Base-by-base conservation (phyloP, 2,888 invertebrate species). In the Hetaerina titia region DNA sequence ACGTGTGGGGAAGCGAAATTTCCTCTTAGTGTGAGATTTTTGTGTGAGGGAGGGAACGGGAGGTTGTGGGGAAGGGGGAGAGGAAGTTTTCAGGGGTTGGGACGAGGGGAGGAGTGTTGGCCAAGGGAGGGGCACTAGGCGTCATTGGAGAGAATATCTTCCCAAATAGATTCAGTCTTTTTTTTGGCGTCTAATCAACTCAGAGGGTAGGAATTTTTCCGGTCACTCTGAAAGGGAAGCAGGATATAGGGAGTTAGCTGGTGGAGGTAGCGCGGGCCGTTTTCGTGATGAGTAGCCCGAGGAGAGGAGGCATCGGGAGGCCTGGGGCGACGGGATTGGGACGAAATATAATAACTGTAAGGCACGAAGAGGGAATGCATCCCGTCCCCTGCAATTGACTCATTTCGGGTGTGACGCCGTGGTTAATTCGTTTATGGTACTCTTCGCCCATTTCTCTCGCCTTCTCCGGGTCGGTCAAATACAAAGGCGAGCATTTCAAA, bases 1-100 rank as follows among this genome's bases (percentile, higher is more conserved):
- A 92, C 63, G 92, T 69, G 92, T 92, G 31, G 92, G 64, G 92
- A 92, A 69, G 64, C 92, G 56, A 92, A 92, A 92, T 45, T 92
- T 92, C 56, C 64, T 81, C 81, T 13, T 5, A 25, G 81, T 15
- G 81, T 81, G 81, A 31, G 81, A 81, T 81, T 81, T 81, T 81
- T 81, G 81, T 25, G 81, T 81, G 31, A 15, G 60, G 60, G 17
- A 17, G 13, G 60, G 60, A 15, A 15, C 17, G 17, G 60, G 60
- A 60, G 60, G 60, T 60, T 11, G 1, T 11, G 81, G 81, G 81
- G 15, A 11, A 31, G 81, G 81, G 25, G 74, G 74, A 25, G 74
- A 19, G 81, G 81, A 5, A 60, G 5, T 60, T 45, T 45, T 45
- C 45, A 45, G 45, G 45, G 45, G 45, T 45, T 45, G 45, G 45